phyloP scores from a whole-genome alignment of 2,797 vertebrate genomes.

The Gobio occitaniae region DNA sequence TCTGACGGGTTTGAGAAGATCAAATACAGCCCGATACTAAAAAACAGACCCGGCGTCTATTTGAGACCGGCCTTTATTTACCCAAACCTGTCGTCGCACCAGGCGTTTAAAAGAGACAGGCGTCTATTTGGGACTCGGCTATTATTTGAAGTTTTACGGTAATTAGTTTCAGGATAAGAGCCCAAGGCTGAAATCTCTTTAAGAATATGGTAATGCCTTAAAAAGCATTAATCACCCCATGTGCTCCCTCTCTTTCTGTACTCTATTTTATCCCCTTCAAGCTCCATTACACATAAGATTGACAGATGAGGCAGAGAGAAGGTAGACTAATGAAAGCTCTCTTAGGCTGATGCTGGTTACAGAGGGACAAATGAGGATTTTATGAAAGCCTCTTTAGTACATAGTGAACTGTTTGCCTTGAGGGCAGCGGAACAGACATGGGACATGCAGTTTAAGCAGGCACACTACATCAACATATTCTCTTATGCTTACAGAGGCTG shows the following conservation, averaged over 20 bases:
- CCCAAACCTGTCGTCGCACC: too few relatives aligned
- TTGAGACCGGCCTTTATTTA: too few relatives aligned
- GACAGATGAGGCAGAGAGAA: constrained; percentile 55
- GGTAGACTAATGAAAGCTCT: constrained; percentile 55
- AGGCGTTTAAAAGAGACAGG: too few relatives aligned
- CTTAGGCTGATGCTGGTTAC: constrained; percentile 53
- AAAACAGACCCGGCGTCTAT: too few relatives aligned
- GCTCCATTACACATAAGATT: constrained; percentile 59
- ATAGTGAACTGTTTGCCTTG: constrained; percentile 45
- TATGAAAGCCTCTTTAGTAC: constrained; percentile 47
- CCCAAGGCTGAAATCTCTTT: constrained; percentile 55
- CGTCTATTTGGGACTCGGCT: too few relatives aligned
- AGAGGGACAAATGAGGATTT: constrained; percentile 35
- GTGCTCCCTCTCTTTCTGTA: not conserved
- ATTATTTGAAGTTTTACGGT: too few relatives aligned
- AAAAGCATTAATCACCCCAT: constrained; percentile 55
- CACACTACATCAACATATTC: constrained; percentile 32
- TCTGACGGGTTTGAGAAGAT: too few relatives aligned
- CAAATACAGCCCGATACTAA: too few relatives aligned
- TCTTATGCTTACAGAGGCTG: too few relatives aligned
- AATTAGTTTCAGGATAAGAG: constrained; percentile 58
- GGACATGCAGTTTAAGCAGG: constrained; percentile 46
- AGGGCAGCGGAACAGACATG: constrained; percentile 47
- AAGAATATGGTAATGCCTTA: constrained; percentile 50
- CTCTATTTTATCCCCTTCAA: constrained; percentile 47